A percentile compares a stretch with the other conserved stretches of the same genome.
Evolutionary conservation across 2,797 vertebrate species (phyloP).

Genomic region (Epinephelus awoara): DNA sequence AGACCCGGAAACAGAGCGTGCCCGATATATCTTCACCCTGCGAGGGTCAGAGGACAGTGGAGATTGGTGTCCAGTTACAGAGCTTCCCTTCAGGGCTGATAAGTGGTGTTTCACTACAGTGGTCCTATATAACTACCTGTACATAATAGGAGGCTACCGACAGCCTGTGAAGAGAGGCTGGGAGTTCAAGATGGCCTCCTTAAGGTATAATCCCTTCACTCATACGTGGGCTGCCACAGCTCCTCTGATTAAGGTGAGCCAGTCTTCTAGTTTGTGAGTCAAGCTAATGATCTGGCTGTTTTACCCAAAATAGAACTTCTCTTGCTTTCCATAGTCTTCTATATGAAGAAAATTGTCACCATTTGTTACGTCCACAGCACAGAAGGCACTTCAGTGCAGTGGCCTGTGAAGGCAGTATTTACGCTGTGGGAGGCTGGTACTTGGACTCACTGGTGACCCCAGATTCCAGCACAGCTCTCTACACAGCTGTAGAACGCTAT

Average conservation of each 20-base stretch:
- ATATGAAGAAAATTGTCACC: slow-evolving; percentile 27
- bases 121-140: slow-evolving; percentile 88
- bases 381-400: slow-evolving; percentile 88
- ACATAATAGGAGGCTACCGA: slow-evolving; percentile 86
- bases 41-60: slow-evolving; percentile 62
- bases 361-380: slow-evolving; percentile 74
- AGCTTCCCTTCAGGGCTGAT: slow-evolving; percentile 86
- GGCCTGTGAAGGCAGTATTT: slow-evolving; percentile 84
- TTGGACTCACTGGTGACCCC: slow-evolving; percentile 85
- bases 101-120: slow-evolving; percentile 89
- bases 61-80: slow-evolving; percentile 76
- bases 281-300: background rate
- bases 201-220: slow-evolving; percentile 85
- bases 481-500: slow-evolving; percentile 87
- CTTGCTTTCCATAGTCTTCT: background rate
- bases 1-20: slow-evolving; percentile 69
- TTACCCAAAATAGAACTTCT: background rate
- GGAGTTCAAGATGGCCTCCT: slow-evolving; percentile 87
- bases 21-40: slow-evolving; percentile 78
- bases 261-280: background rate
- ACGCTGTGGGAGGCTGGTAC: slow-evolving; percentile 89
- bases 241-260: slow-evolving; percentile 83
- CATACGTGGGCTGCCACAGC: slow-evolving; percentile 80
- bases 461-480: slow-evolving; percentile 85
- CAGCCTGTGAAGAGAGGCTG: slow-evolving; percentile 79